Percentiles rank a stretch among this genome's conserved stretches.
Evolutionary conservation across 2,113 vertebrate species (phyloP).

Genomic region (Reinhardtius hippoglossoides): DNA sequence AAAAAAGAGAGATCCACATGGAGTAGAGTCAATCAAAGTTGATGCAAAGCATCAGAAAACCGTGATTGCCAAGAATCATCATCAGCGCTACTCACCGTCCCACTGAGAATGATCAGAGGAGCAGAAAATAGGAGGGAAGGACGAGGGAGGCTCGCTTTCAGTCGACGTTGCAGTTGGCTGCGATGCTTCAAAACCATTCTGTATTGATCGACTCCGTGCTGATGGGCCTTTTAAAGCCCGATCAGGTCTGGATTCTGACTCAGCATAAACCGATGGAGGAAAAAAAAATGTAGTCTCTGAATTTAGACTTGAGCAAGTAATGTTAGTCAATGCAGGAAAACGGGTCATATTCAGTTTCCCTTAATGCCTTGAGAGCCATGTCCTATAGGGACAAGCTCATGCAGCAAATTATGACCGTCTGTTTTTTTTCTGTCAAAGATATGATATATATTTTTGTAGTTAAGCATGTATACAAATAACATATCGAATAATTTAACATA

Average conservation of each 20-base stretch:
- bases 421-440: too few relatives aligned
- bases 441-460: too few relatives aligned
- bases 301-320: constrained; percentile 3
- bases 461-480: too few relatives aligned
- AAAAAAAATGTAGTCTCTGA: constrained; percentile 2
- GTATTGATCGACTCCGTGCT: constrained; percentile 28
- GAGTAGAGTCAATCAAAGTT: background rate
- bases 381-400: background rate
- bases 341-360: background rate
- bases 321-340: background rate
- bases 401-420: background rate
- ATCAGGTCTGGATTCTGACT: constrained; percentile 25
- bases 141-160: constrained; percentile 14
- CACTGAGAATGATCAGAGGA: constrained; percentile 47
- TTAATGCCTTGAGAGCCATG: background rate
- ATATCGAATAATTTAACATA: too few relatives aligned
- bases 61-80: constrained; percentile 39
- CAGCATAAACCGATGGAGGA: background rate
- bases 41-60: constrained; percentile 35
- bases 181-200: constrained; percentile 37
- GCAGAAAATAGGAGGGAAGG: constrained; percentile 30
- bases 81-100: constrained; percentile 36
- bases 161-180: constrained; percentile 14
- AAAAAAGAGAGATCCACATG: constrained; percentile 34
- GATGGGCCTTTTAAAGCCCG: constrained; percentile 22